phyloP scores from a whole-genome alignment of 2,797 vertebrate species.

The Xerus rutilus region DNA sequence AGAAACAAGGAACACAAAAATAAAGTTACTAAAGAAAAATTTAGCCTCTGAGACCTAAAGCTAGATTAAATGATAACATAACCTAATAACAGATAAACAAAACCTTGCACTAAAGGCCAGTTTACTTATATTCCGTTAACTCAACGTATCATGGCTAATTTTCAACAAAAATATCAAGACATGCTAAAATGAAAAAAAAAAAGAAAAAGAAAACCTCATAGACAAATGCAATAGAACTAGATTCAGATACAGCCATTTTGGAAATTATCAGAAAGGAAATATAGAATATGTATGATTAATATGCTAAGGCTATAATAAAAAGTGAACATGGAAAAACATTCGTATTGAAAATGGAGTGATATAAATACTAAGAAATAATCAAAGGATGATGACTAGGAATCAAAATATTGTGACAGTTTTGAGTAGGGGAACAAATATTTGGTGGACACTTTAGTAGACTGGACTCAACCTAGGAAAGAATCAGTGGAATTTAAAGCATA shows the following conservation, averaged over 20 bases:
- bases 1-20: not conserved
- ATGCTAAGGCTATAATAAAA: not conserved
- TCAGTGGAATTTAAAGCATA: not conserved
- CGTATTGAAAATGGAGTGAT: not conserved
- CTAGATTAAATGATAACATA: not conserved
- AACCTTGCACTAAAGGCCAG: not conserved
- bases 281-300: not conserved
- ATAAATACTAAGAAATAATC: not conserved
- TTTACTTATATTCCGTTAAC: not conserved
- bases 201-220: not conserved
- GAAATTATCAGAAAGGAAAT: not conserved
- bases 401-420: not conserved
- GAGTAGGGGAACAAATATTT: not conserved
- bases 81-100: not conserved
- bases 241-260: not conserved
- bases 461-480: not conserved
- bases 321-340: not conserved
- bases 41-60: not conserved
- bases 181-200: not conserved
- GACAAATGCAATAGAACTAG: not conserved
- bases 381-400: not conserved
- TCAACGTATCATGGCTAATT: not conserved
- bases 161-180: not conserved
- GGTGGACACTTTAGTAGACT: not conserved
- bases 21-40: not conserved